Evolutionary conservation across 2,797 vertebrate species (phyloP).

Genomic region (Pogoniulus pusillus): DNA sequence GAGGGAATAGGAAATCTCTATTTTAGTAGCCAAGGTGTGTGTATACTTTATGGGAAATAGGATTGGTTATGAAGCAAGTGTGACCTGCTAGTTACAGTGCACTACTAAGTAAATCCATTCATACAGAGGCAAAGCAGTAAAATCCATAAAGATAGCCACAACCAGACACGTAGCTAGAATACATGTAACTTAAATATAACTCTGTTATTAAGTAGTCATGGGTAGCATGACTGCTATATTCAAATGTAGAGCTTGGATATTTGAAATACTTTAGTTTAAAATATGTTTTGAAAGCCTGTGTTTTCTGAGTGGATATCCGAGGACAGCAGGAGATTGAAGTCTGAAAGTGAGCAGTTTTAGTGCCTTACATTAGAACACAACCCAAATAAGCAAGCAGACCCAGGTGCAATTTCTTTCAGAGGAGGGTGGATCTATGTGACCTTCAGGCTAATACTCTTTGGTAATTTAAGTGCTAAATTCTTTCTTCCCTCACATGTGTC

Average conservation of each 20-base stretch:
- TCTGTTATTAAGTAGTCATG: not conserved
- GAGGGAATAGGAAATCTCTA: not conserved
- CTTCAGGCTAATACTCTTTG: not conserved
- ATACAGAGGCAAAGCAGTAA: not conserved
- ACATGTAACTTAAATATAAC: not conserved
- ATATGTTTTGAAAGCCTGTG: not conserved
- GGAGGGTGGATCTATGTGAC: not conserved
- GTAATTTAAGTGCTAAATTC: not conserved
- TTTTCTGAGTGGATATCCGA: not conserved
- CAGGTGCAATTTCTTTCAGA: not conserved
- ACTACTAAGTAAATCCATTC: not conserved
- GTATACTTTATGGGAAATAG: not conserved
- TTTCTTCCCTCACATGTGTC: not conserved
- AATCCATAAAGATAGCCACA: not conserved
- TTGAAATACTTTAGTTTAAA: not conserved
- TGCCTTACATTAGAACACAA: not conserved
- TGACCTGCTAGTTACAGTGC: rapidly evolving
- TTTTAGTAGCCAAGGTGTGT: not conserved
- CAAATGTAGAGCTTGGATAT: not conserved
- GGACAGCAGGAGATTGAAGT: not conserved
- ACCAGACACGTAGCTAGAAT: not conserved
- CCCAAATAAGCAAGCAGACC: not conserved
- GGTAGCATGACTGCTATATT: not conserved
- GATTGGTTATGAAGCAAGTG: not conserved
- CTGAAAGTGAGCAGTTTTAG: not conserved